A percentile compares a stretch with the other conserved stretches of the same genome.
These are phyloP conservation scores for Lophotriccus pileatus DNA, from an alignment of 2,797 vertebrate genomes.

Conservation along the genomic window DNA sequence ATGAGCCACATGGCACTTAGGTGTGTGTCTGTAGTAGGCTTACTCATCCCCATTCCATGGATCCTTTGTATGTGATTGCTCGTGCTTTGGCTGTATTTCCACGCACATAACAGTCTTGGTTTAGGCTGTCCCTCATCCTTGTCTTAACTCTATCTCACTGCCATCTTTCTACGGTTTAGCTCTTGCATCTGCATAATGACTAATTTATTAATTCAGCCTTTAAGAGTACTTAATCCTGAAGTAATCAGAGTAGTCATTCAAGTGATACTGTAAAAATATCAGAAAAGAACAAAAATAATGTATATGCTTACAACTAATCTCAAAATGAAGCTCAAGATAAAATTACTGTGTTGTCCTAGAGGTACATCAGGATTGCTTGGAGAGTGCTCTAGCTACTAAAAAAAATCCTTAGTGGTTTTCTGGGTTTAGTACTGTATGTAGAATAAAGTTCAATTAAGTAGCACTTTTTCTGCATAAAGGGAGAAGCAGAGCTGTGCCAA, in stretches of 20 bases:
- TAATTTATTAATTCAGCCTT: neutral
- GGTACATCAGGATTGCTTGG: neutral
- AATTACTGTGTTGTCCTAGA: neutral
- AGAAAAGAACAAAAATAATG: neutral
- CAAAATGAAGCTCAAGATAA: neutral
- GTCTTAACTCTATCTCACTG: neutral
- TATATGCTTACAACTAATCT: neutral
- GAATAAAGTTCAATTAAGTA: neutral
- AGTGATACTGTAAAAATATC: neutral
- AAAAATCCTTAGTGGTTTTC: neutral
- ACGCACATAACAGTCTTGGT: neutral
- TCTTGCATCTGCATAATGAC: neutral
- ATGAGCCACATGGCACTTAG: neutral
- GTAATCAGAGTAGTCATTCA: neutral
- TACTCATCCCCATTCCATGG: fast-evolving
- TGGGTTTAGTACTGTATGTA: neutral
- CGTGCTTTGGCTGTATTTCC: neutral
- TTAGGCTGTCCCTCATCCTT: neutral
- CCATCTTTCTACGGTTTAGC: neutral
- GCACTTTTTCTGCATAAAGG: neutral
- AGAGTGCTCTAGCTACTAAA: neutral
- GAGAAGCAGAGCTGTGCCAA: neutral
- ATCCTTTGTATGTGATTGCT: neutral
- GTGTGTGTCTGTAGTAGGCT: neutral
- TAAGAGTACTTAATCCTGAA: neutral